Evolutionary conservation across 2,113 vertebrate genomes (phyloP), one percentile per base, ranked within the genome.

Genomic region (Rhegmatorhina hoffmannsi): DNA sequence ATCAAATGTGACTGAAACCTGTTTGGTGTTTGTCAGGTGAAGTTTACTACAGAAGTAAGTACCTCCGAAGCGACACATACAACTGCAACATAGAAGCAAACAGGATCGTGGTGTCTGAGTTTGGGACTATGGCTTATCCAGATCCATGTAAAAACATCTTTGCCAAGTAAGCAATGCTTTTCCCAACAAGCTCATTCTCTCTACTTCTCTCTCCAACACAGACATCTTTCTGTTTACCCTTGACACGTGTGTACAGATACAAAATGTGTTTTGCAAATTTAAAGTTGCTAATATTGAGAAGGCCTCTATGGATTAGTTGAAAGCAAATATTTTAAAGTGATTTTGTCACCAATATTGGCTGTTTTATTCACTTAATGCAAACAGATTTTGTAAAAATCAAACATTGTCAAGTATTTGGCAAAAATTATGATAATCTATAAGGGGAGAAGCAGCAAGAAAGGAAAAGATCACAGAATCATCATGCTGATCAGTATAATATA

Each of bases 71-170:
- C 5, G 98, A 99, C 9, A 98, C 99, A 0, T 99, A 98, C 96
- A 98, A 97, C 4, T 96, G 95, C 88, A 99, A 99, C 59, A 91
- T 98, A 6, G 96, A 98, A 73, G 99, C 99, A 23, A 98, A 99
- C 93, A 97, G 97, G 83, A 99, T 99, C 0, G 97, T 99, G 31
- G 99, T 99, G 76, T 98, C 99, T 2, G 99, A 99, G 96, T 99
- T 99, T 92, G 99, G 99, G 72, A 99, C 99, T 6, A 99, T 99
- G 99, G 97, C 98, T 82, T 99, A 99, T 68, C 99, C 99, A 2
- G 99, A 99, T 95, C 99, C 99, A 40, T 99, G 99, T 98, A 98
- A 99, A 94, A 99, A 99, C 95, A 98, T 99, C 78, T 99, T 99
- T 95, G 96, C 99, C 95, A 99, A 98, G 99, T 99, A 98, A 97